Conservation (phyloP, 2,888 invertebrate genomes). For the Nudaria mundana region DNA sequence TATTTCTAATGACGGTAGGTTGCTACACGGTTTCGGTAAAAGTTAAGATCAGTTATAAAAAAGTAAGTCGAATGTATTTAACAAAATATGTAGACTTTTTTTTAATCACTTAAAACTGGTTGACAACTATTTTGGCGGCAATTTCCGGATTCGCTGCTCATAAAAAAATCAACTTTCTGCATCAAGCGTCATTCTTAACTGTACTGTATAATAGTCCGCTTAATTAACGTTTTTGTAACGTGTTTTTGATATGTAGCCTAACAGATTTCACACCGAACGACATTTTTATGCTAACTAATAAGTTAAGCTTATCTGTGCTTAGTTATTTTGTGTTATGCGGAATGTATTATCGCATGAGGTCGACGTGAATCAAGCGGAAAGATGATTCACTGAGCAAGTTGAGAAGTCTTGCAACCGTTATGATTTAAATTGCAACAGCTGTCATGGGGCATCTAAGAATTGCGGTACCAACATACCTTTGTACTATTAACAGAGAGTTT, state of each 20-base stretch:
- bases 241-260: slow-evolving; percentile 16
- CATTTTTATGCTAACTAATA: slow-evolving; percentile 34
- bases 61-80: slow-evolving; percentile 6
- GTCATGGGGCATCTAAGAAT: slow-evolving; percentile 61
- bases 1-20: slow-evolving; percentile 29
- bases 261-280: slow-evolving; percentile 24
- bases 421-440: slow-evolving; percentile 73
- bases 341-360: slow-evolving; percentile 30
- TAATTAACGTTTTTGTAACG: slow-evolving; percentile 14
- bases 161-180: slow-evolving; percentile 5
- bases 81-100: no score
- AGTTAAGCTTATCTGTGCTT: slow-evolving; percentile 26
- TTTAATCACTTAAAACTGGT: not conserved
- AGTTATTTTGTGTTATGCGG: slow-evolving; percentile 13
- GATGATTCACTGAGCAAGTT: slow-evolving; percentile 67
- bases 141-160: slow-evolving; percentile 2
- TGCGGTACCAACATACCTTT: slow-evolving; percentile 65
- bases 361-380: slow-evolving; percentile 69
- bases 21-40: slow-evolving; percentile 27
- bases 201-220: slow-evolving; percentile 1
- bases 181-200: slow-evolving; percentile 4
- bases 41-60: slow-evolving; percentile 24
- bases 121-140: slow-evolving; percentile 2
- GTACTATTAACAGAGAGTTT: slow-evolving; percentile 31
- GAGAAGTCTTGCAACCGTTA: slow-evolving; percentile 70